These are phyloP conservation scores for Aphis craccivora DNA, from an alignment of 1,140 invertebrate genomes.

Conservation along the genomic window DNA sequence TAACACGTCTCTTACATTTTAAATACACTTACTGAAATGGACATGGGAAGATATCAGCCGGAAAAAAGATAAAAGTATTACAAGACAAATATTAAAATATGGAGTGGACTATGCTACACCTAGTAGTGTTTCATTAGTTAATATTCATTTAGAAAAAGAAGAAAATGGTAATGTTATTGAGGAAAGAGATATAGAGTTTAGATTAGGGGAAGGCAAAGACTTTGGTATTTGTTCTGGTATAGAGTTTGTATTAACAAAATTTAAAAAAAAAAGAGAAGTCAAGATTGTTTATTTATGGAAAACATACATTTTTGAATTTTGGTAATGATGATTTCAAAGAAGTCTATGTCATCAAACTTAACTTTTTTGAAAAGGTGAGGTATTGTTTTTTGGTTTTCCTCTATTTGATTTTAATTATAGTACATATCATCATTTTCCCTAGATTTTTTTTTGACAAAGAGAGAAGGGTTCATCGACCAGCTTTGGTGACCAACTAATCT, in stretches of 20 bases:
- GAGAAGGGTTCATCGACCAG: too few species aligned
- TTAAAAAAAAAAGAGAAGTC: conserved; percentile 84
- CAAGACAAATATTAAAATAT: conserved; percentile 73
- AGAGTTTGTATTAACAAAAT: conserved; percentile 84
- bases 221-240: conserved; percentile 80
- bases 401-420: neutral
- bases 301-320: neutral
- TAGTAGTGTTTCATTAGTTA: conserved; percentile 79
- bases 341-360: conserved; percentile 50
- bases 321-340: neutral
- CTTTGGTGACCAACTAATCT: too few species aligned
- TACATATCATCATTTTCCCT: neutral
- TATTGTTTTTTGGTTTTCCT: neutral
- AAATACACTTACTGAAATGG: conserved; percentile 90
- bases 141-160: conserved; percentile 80
- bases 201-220: conserved; percentile 78
- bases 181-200: conserved; percentile 80
- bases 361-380: conserved; percentile 47
- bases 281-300: conserved; percentile 66
- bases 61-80: conserved; percentile 82
- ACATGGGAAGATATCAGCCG: conserved; percentile 85
- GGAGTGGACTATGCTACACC: conserved; percentile 78
- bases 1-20: conserved; percentile 90
- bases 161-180: conserved; percentile 75
- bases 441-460: too few species aligned